These are phyloP conservation scores for Gymnobelideus leadbeateri DNA, from an alignment of 2,113 vertebrate species.

Conservation along the genomic window DNA sequence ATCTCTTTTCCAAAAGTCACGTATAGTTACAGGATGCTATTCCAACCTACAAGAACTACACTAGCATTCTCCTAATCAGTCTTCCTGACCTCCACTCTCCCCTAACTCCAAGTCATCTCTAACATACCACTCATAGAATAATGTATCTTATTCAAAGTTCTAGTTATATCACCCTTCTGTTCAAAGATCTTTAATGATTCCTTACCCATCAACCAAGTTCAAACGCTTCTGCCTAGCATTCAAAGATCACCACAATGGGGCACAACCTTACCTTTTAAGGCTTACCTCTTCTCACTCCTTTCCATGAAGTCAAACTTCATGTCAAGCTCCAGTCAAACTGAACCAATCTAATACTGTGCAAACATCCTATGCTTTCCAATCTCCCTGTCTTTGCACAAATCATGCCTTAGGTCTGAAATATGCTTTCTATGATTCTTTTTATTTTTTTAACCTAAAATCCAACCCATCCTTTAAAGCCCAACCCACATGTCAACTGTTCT, in stretches of 20 bases:
- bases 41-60: neutral
- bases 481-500: neutral
- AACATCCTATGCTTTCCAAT: neutral
- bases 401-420: neutral
- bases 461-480: neutral
- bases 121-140: neutral
- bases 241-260: neutral
- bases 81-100: neutral
- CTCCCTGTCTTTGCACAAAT: neutral
- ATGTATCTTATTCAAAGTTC: neutral
- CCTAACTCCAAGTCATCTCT: neutral
- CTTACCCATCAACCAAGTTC: no score
- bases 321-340: neutral
- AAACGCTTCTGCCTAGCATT: neutral
- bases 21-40: neutral
- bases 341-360: neutral
- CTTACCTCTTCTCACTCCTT: neutral
- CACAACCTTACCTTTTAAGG: neutral
- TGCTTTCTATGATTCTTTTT: neutral
- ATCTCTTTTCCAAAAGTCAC: neutral
- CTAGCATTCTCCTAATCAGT: neutral
- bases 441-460: neutral
- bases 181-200: neutral
- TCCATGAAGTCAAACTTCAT: no score
- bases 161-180: neutral